Evolutionary conservation across 2,888 invertebrate genomes (phyloP).

Genomic region (Nomada goodeniana): DNA sequence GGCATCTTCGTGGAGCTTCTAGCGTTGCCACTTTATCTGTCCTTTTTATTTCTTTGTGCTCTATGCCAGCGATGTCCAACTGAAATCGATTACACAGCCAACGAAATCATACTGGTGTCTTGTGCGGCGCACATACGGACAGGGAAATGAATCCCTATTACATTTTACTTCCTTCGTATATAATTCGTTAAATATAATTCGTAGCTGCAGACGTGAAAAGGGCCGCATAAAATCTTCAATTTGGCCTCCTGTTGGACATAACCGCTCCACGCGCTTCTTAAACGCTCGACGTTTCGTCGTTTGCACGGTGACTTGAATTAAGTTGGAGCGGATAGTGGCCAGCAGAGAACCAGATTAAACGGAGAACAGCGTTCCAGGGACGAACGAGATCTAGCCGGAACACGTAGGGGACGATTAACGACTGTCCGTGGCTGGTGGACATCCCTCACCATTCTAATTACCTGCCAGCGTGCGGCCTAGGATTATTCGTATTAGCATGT

Average conservation of each 20-base stretch:
- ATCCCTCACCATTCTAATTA: conserved; percentile 79
- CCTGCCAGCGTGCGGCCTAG: conserved; percentile 76
- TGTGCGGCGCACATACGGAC: too few species aligned
- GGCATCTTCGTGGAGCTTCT: conserved; percentile 62
- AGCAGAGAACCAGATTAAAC: conserved; percentile 52
- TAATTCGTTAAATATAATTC: too few species aligned
- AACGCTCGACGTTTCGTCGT: conserved; percentile 38
- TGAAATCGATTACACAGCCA: too few species aligned
- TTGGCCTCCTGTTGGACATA: too few species aligned
- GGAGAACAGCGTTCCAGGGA: conserved; percentile 16
- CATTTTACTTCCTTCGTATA: too few species aligned
- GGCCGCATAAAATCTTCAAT: too few species aligned
- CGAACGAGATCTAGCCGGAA: conserved; percentile 39
- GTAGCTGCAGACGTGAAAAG: too few species aligned
- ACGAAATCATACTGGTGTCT: too few species aligned
- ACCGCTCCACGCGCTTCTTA: conserved; percentile 38
- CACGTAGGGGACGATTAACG: conserved; percentile 59
- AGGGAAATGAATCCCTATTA: too few species aligned
- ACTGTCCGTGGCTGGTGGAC: conserved; percentile 69
- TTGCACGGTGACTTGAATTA: conserved; percentile 52
- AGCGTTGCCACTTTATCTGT: conserved; percentile 34
- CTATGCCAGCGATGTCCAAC: neutral
- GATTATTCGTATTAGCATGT: conserved; percentile 75
- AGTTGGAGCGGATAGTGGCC: neutral
- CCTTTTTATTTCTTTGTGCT: conserved; percentile 10